Evolutionary conservation across 2,797 vertebrate species (phyloP).

Genomic region (Thripadectes ignobilis): DNA sequence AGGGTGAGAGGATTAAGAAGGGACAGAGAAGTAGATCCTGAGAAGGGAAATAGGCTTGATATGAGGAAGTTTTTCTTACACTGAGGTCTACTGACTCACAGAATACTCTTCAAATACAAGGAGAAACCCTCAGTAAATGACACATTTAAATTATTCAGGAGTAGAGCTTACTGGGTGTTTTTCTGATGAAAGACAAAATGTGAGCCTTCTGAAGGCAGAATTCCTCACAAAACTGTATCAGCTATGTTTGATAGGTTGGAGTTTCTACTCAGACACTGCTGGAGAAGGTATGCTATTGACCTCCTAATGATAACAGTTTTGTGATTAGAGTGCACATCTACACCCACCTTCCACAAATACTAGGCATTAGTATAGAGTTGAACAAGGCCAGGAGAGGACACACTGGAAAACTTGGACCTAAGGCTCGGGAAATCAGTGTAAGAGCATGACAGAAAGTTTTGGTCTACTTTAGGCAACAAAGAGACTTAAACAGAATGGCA

Average conservation of each 20-base stretch:
- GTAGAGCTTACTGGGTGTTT: background rate
- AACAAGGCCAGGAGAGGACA: background rate
- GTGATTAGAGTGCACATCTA: background rate
- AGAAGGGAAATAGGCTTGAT: background rate
- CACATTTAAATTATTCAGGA: background rate
- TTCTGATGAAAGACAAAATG: background rate
- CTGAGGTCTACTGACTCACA: background rate
- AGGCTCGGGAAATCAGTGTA: background rate
- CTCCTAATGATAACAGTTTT: background rate
- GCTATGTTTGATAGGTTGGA: background rate
- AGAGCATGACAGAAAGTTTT: background rate
- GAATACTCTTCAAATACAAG: background rate
- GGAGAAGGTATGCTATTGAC: background rate
- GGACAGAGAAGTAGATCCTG: background rate
- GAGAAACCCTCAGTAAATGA: background rate
- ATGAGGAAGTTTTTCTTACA: background rate
- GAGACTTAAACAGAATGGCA: background rate
- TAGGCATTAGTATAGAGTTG: background rate
- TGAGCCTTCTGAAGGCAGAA: background rate
- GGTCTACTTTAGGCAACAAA: background rate
- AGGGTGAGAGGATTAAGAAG: background rate
- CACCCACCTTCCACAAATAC: background rate
- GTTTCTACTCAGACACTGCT: background rate
- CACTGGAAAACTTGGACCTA: background rate
- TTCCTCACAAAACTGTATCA: background rate